Evolutionary conservation across 2,888 invertebrate genomes (phyloP).

Genomic region (Apamea crenata): DNA sequence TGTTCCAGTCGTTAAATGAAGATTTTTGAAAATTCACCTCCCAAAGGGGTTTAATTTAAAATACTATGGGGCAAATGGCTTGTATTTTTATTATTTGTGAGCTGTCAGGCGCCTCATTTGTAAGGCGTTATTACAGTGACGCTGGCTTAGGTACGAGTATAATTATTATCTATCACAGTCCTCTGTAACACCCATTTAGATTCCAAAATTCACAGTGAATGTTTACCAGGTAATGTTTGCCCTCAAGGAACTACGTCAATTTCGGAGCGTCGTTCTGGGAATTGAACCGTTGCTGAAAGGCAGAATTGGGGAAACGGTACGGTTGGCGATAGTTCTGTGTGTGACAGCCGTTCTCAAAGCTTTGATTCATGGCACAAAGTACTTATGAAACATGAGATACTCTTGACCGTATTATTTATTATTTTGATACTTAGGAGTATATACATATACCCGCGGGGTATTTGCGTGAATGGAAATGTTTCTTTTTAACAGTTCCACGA

Average conservation of each 20-base stretch:
- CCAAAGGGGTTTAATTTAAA: background rate
- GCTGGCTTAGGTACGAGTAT: background rate
- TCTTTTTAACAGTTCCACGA: background rate
- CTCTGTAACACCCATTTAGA: background rate
- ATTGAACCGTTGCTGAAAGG: constrained; percentile 15
- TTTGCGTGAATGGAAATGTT: background rate
- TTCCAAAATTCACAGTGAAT: constrained; percentile 12
- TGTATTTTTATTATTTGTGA: background rate
- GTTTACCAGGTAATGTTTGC: constrained; percentile 2
- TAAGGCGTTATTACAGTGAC: background rate
- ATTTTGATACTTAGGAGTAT: background rate
- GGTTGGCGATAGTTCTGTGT: constrained; percentile 9
- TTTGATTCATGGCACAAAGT: constrained; percentile 28
- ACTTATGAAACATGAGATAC: background rate
- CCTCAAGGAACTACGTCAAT: constrained; percentile 13
- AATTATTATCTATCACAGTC: background rate
- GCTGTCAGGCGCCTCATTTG: too few species aligned
- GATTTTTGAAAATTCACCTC: background rate
- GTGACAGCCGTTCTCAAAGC: constrained; percentile 38
- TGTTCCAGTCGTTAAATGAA: background rate
- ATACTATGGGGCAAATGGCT: background rate
- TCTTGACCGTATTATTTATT: constrained; percentile 14
- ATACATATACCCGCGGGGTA: background rate
- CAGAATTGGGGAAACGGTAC: constrained; percentile 4
- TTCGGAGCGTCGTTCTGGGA: constrained; percentile 8